These are phyloP conservation scores for Drosophila kanapiae DNA, from an alignment of 1,140 invertebrate species.

Conservation along the genomic window DNA sequence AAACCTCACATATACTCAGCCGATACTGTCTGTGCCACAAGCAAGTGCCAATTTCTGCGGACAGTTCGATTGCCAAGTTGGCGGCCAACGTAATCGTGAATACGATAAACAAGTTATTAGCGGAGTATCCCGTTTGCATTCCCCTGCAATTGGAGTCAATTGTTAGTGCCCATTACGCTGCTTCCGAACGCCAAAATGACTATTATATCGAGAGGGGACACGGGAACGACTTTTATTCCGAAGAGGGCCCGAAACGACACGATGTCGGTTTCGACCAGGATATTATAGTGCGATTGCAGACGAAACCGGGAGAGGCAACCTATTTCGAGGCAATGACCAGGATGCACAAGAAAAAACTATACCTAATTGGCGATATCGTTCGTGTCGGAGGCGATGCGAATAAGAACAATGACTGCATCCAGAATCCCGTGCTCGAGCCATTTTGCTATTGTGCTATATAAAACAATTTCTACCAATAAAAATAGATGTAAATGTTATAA, in stretches of 20 bases:
- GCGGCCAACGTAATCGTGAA: constrained; percentile 15
- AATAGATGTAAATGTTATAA: no score
- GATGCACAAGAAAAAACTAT: constrained; percentile 71
- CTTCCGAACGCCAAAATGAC: constrained; percentile 5
- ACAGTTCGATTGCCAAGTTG: background rate
- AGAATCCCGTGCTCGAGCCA: constrained; percentile 89
- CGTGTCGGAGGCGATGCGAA: constrained; percentile 90
- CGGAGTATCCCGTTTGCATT: constrained; percentile 20
- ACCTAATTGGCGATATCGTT: constrained; percentile 88
- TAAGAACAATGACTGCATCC: constrained; percentile 90
- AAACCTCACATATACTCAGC: constrained; percentile 9
- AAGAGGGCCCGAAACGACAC: background rate
- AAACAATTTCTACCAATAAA: no score
- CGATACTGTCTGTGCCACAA: constrained; percentile 26
- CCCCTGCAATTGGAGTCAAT: constrained; percentile 15
- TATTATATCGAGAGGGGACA: background rate
- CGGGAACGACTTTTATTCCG: background rate
- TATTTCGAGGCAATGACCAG: constrained; percentile 91
- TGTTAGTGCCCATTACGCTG: constrained; percentile 22
- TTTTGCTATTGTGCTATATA: constrained; percentile 86
- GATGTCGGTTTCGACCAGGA: constrained; percentile 67
- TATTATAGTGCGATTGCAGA: constrained; percentile 86
- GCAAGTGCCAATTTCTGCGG: background rate
- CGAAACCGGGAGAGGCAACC: constrained; percentile 87
- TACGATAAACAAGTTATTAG: constrained; percentile 19